These are phyloP conservation scores for Brachypteracias leptosomus DNA, from an alignment of 2,113 vertebrate species.

Conservation along the genomic window DNA sequence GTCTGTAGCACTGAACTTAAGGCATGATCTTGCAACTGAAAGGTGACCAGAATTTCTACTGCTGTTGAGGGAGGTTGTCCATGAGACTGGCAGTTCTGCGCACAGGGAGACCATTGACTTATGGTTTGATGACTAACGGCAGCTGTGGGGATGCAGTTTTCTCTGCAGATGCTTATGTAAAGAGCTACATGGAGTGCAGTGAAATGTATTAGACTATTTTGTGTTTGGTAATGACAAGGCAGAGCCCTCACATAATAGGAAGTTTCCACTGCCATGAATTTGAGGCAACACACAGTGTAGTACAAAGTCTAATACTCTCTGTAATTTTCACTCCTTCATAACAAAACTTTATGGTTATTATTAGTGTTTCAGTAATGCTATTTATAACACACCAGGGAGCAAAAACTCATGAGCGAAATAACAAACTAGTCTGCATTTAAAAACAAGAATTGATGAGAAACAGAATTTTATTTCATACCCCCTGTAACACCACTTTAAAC, in stretches of 20 bases:
- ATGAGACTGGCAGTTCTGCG: fast-evolving
- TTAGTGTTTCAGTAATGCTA: constrained; percentile 50
- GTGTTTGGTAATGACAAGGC: constrained; percentile 34
- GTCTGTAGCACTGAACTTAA: background rate
- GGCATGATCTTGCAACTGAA: background rate
- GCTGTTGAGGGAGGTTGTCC: background rate
- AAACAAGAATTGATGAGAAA: constrained; percentile 52
- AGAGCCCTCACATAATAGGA: constrained; percentile 23
- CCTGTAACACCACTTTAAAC: constrained; percentile 34
- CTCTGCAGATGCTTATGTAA: constrained; percentile 40
- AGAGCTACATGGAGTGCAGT: background rate
- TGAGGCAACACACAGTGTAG: constrained; percentile 43
- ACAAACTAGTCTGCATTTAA: constrained; percentile 34
- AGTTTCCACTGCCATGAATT: constrained; percentile 37
- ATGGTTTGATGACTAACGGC: constrained; percentile 19
- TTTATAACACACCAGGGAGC: constrained; percentile 45
- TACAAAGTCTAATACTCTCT: constrained; percentile 14
- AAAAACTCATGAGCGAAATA: constrained; percentile 34
- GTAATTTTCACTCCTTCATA: constrained; percentile 29
- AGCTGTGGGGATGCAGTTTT: constrained; percentile 33
- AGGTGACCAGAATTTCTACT: background rate
- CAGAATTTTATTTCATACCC: constrained; percentile 57
- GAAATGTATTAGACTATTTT: constrained; percentile 11
- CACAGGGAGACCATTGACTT: background rate
- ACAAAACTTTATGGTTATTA: constrained; percentile 45